Conservation (phyloP, 1,140 invertebrate genomes). For the Musca vetustissima region DNA sequence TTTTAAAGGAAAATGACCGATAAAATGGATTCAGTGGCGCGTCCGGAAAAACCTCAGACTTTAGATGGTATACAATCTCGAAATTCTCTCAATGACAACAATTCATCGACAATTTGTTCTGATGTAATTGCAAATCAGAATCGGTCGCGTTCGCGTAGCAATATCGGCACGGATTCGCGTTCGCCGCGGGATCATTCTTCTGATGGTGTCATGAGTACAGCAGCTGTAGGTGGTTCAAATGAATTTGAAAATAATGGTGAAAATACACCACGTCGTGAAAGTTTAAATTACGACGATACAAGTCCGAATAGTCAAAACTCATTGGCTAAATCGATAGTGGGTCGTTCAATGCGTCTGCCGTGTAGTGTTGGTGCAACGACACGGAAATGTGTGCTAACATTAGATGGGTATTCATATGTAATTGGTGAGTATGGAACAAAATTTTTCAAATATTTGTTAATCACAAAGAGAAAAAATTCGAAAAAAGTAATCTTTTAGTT, state of each 20-base stretch:
- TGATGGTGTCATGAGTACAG: slow-evolving; percentile 34
- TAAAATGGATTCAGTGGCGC: slow-evolving; percentile 29
- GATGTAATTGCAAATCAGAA: slow-evolving; percentile 28
- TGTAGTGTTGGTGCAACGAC: slow-evolving; percentile 55
- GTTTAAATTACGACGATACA: slow-evolving; percentile 41
- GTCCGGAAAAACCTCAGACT: slow-evolving; percentile 46
- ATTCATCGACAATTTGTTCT: background rate
- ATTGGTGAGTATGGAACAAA: slow-evolving; percentile 66
- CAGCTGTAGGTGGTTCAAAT: slow-evolving; percentile 22
- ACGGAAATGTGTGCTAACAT: slow-evolving; percentile 73
- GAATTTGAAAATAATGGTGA: slow-evolving; percentile 40
- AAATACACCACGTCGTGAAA: slow-evolving; percentile 41
- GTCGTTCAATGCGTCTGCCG: slow-evolving; percentile 38
- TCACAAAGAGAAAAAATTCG: too few relatives aligned
- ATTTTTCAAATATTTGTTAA: too few relatives aligned
- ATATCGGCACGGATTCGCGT: slow-evolving; percentile 19
- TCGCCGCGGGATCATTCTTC: slow-evolving; percentile 45
- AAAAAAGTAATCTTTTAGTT: too few relatives aligned
- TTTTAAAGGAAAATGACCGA: background rate
- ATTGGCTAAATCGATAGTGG: slow-evolving; percentile 32
- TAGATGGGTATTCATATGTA: slow-evolving; percentile 79
- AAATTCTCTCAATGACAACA: slow-evolving; percentile 20
- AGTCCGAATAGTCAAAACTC: slow-evolving; percentile 27
- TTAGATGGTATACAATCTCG: slow-evolving; percentile 37
- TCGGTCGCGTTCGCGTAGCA: slow-evolving; percentile 31